phyloP scores from a whole-genome alignment of 2,888 invertebrate species.

The Nemapogon koenigi region DNA sequence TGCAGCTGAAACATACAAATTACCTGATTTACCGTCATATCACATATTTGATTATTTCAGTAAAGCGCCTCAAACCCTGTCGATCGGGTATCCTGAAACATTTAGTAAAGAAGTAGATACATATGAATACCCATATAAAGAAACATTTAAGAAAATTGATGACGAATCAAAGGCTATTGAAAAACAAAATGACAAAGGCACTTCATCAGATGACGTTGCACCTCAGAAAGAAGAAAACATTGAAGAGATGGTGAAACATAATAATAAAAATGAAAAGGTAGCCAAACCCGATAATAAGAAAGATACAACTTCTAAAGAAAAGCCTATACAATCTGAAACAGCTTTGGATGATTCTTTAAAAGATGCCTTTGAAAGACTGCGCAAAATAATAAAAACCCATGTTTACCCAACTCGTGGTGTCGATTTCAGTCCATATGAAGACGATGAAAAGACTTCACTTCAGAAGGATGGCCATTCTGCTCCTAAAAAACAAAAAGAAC shows the following conservation, averaged over 20 bases:
- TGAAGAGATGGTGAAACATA: not conserved
- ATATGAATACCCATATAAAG: conserved; percentile 19
- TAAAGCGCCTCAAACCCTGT: conserved; percentile 43
- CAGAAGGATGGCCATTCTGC: not conserved
- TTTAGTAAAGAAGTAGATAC: conserved; percentile 32
- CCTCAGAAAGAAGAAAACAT: not conserved
- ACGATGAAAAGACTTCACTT: not conserved
- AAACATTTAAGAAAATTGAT: not conserved
- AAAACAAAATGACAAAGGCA: conserved; percentile 8
- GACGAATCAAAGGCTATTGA: conserved; percentile 9
- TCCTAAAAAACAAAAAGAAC: not conserved
- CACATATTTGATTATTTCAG: conserved; percentile 53
- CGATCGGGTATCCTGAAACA: conserved; percentile 32
- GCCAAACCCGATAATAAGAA: conserved; percentile 2
- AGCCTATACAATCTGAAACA: not conserved
- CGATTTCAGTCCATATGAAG: conserved; percentile 4
- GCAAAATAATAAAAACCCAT: conserved; percentile 28
- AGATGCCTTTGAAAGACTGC: conserved; percentile 27
- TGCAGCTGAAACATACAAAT: conserved; percentile 34
- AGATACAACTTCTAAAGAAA: not conserved
- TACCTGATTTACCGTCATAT: conserved; percentile 33
- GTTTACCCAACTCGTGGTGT: conserved; percentile 24
- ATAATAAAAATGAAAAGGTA: not conserved
- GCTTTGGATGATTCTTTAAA: conserved; percentile 16
- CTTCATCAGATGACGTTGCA: not conserved